A percentile compares a stretch with the other conserved stretches of the same genome.
Evolutionary conservation across 2,797 vertebrate genomes (phyloP).

Genomic region (Hirundo rustica): DNA sequence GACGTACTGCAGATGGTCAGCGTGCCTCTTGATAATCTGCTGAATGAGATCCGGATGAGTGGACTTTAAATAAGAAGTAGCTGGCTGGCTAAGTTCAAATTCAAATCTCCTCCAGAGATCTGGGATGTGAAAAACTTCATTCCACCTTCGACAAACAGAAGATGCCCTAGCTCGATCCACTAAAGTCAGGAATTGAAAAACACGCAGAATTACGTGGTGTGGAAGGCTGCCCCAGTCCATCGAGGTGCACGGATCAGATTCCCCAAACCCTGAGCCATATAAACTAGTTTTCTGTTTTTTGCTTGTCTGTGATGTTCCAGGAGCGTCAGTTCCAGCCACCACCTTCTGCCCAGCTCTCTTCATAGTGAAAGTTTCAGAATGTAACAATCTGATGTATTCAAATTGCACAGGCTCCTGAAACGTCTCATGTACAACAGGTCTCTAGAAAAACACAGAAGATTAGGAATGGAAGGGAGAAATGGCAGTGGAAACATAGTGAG

Average conservation of each 20-base stretch:
- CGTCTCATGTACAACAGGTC: background rate
- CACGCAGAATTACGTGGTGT: slow-evolving; percentile 80
- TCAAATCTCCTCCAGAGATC: slow-evolving; percentile 91
- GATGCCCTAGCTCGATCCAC: slow-evolving; percentile 84
- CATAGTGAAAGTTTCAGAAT: slow-evolving; percentile 72
- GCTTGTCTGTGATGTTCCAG: slow-evolving; percentile 59
- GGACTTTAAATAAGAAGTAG: slow-evolving; percentile 87
- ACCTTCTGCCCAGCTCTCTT: slow-evolving; percentile 78
- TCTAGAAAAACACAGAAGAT: background rate
- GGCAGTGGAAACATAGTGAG: background rate
- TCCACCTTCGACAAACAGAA: slow-evolving; percentile 86
- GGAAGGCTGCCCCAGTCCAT: slow-evolving; percentile 86
- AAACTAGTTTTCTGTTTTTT: slow-evolving; percentile 76
- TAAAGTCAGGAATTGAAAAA: slow-evolving; percentile 88
- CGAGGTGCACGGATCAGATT: background rate
- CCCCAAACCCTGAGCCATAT: background rate
- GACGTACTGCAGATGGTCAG: slow-evolving; percentile 88
- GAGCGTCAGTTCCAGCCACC: slow-evolving; percentile 67
- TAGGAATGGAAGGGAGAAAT: background rate
- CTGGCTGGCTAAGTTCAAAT: slow-evolving; percentile 89
- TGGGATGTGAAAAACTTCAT: slow-evolving; percentile 88
- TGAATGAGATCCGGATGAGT: slow-evolving; percentile 92
- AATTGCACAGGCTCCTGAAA: background rate
- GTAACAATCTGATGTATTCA: rapidly evolving
- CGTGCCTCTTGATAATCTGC: slow-evolving; percentile 91